Percentiles rank a stretch among this genome's conserved stretches.
These are phyloP conservation scores for Leucophenga montana DNA, from an alignment of 2,888 invertebrate genomes.

Conservation along the genomic window DNA sequence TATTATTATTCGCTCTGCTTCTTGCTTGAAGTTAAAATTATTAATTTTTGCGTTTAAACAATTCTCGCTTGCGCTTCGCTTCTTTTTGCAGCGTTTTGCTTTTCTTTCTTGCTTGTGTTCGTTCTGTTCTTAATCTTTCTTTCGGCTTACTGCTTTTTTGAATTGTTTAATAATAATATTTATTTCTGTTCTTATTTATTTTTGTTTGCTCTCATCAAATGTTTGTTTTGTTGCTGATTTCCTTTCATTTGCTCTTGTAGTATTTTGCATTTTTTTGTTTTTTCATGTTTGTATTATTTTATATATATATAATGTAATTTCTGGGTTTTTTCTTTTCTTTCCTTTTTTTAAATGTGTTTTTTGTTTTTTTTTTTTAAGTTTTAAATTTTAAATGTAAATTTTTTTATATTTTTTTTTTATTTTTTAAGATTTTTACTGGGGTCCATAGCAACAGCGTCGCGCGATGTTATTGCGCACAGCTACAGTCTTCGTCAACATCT, in stretches of 20 bases:
- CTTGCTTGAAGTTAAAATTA: not conserved
- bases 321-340: constrained; percentile 51
- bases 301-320: constrained; percentile 32
- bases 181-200: constrained; percentile 53
- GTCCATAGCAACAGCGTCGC: constrained; percentile 74
- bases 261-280: constrained; percentile 56
- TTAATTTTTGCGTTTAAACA: not conserved
- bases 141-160: no score
- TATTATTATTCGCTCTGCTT: not conserved
- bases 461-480: constrained; percentile 75
- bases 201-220: constrained; percentile 24
- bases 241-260: constrained; percentile 48
- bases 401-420: constrained; percentile 54
- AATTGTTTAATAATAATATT: constrained; percentile 13
- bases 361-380: constrained; percentile 42
- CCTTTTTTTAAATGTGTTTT: constrained; percentile 53
- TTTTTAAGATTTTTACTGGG: constrained; percentile 71
- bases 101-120: constrained; percentile 52
- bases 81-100: constrained; percentile 42
- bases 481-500: constrained; percentile 77
- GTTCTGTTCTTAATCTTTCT: constrained; percentile 35
- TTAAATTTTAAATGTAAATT: constrained; percentile 43
- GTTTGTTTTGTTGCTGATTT: constrained; percentile 50
- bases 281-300: constrained; percentile 42
- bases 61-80: no score